Evolutionary conservation across 1,140 invertebrate genomes (phyloP).

Genomic region (Apolygus lucorum): DNA sequence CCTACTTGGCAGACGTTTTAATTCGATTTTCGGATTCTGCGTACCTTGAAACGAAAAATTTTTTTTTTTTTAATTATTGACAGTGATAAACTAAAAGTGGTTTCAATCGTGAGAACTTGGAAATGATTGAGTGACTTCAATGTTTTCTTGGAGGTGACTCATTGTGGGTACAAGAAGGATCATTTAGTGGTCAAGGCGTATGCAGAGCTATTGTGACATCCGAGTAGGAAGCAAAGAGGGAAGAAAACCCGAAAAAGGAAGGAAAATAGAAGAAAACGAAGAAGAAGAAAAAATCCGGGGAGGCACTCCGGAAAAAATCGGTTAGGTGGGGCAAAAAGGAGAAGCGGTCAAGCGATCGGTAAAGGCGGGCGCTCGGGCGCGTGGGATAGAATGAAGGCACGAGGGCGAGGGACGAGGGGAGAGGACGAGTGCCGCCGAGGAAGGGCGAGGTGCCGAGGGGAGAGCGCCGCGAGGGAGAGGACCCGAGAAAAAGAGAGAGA

Average conservation of each 20-base stretch:
- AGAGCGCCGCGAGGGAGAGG: not conserved
- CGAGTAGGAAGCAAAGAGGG: not conserved
- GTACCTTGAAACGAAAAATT: no score
- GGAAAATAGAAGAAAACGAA: not conserved
- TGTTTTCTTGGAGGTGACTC: no score
- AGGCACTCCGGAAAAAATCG: not conserved
- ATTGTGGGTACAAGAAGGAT: no score
- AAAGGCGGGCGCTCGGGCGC: conserved; percentile 5
- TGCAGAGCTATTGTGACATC: not conserved
- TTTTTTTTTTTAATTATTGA: no score
- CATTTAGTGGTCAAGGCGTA: not conserved
- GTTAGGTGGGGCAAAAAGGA: conserved; percentile 1
- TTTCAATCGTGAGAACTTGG: no score
- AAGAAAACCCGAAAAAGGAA: not conserved
- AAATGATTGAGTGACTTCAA: no score
- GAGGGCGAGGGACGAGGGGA: not conserved
- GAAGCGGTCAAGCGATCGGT: conserved; percentile 12
- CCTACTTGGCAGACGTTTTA: no score
- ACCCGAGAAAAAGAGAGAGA: not conserved
- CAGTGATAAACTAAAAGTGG: no score
- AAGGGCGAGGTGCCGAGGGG: no score
- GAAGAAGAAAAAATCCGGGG: no score
- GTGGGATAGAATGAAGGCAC: not conserved
- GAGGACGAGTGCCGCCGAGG: not conserved
- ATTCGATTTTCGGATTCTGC: no score